Evolutionary conservation across 2,797 vertebrate genomes (phyloP).

Genomic region (Vespertilio murinus): DNA sequence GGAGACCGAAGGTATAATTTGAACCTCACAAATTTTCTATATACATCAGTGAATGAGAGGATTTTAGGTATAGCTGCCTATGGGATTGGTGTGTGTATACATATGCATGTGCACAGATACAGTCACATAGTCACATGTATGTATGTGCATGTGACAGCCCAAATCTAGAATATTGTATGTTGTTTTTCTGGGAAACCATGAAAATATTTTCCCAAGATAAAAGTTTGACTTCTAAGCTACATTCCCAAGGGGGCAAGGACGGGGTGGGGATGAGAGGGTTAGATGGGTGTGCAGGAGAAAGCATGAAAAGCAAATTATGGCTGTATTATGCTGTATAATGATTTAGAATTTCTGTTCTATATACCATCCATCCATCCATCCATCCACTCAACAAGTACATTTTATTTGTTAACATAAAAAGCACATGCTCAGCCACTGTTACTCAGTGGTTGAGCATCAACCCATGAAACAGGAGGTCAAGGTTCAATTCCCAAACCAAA

Average conservation of each 20-base stretch:
- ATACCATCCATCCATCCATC: neutral
- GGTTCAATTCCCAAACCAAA: too few species aligned
- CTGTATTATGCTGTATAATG: neutral
- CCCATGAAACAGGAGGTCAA: too few species aligned
- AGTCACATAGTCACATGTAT: neutral
- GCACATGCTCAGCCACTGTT: too few species aligned
- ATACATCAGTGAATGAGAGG: neutral
- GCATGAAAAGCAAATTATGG: neutral
- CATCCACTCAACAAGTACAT: neutral
- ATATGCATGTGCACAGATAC: neutral
- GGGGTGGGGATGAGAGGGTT: neutral
- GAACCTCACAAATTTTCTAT: constrained; percentile 44
- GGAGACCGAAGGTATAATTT: constrained; percentile 54
- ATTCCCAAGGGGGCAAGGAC: neutral
- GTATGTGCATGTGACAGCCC: neutral
- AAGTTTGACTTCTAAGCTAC: neutral
- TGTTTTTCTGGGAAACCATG: constrained; percentile 1
- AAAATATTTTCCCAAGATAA: constrained; percentile 2
- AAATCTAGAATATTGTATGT: neutral
- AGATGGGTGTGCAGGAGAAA: neutral
- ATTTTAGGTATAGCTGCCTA: neutral
- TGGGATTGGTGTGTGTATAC: neutral
- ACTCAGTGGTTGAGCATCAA: too few species aligned
- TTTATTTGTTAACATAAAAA: neutral
- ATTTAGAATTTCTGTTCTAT: neutral